Conservation (phyloP, 2,888 invertebrate species). For the Linyphia triangularis region DNA sequence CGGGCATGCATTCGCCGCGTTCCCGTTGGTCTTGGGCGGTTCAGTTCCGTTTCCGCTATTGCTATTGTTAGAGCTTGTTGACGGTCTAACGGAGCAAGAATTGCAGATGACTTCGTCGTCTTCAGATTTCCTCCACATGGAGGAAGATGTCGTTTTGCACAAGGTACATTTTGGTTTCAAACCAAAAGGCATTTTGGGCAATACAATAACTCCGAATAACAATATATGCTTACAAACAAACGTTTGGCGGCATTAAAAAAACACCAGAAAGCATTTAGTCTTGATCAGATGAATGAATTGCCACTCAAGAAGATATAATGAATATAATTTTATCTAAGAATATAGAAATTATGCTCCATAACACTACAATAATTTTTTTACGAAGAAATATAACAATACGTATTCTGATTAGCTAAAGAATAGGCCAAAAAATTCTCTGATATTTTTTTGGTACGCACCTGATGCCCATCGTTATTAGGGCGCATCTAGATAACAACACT, state of each 20-base stretch:
- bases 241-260: background rate
- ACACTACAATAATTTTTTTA: too few species aligned
- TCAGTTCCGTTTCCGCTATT: slow-evolving; percentile 4
- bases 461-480: too few species aligned
- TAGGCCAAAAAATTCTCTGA: too few species aligned
- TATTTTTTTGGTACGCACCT: too few species aligned
- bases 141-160: slow-evolving; percentile 86
- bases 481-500: too few species aligned
- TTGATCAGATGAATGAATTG: too few species aligned
- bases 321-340: too few species aligned
- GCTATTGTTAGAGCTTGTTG: slow-evolving; percentile 52
- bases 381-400: too few species aligned
- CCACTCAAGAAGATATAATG: too few species aligned
- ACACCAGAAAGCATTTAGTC: background rate
- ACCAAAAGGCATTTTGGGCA: slow-evolving; percentile 81
- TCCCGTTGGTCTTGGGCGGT: background rate
- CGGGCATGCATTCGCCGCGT: slow-evolving; percentile 15
- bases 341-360: too few species aligned
- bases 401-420: too few species aligned
- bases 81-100: slow-evolving; percentile 82
- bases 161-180: slow-evolving; percentile 85
- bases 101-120: slow-evolving; percentile 87
- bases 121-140: slow-evolving; percentile 88
- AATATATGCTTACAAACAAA: background rate
- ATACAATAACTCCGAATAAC: too few species aligned